Evolutionary conservation across 2,797 vertebrate species (phyloP), one percentile per base, ranked within the genome.

Genomic region (Kryptolebias ocellatus): DNA sequence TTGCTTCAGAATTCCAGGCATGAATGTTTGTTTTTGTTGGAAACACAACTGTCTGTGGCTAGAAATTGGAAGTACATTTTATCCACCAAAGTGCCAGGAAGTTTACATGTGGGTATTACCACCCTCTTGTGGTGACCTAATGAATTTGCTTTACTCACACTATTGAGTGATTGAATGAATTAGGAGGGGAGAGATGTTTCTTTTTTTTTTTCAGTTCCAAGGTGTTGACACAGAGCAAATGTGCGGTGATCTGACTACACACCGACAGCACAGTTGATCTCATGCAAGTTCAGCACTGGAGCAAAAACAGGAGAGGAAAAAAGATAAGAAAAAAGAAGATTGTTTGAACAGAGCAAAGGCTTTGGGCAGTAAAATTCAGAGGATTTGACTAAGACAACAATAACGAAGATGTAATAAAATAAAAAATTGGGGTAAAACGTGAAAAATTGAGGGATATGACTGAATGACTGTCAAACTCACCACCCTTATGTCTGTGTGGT

Each of bases 1-100:
- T 87, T 46, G 65, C 83, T 86, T 73, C 80, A 85, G 88, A 90
- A 92, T 93, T 93, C 92, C 90, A 87, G 83, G 83, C 84, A 74
- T 79, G 83, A 87, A 88, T 70, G 85, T 90, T 93, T 93, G 88
- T 93, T 94, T 94, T 94, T 68, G 86, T 84, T 93, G 90, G 90
- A 93, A 92, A 85, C 81, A 89, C 89, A 91, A 92, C 88, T 93
- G 92, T 93, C 91, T 93, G 90, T 94, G 92, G 91, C 89, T 74
- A 80, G 72, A 76, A 68, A 90, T 90, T 91, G 84, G 87, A 92
- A 86, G 87, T 67, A 72, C 79, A 87, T 71, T 87, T 87, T 85
- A 82, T 83, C 82, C 70, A 72, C 83, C 83, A 82, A 84, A 86
- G 81, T 80, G 80, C 76, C 78, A 80, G 67, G 50, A 72, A 80